These are phyloP conservation scores for Gymnopithys bicolor DNA, from an alignment of 2,797 vertebrate genomes.

Conservation along the genomic window DNA sequence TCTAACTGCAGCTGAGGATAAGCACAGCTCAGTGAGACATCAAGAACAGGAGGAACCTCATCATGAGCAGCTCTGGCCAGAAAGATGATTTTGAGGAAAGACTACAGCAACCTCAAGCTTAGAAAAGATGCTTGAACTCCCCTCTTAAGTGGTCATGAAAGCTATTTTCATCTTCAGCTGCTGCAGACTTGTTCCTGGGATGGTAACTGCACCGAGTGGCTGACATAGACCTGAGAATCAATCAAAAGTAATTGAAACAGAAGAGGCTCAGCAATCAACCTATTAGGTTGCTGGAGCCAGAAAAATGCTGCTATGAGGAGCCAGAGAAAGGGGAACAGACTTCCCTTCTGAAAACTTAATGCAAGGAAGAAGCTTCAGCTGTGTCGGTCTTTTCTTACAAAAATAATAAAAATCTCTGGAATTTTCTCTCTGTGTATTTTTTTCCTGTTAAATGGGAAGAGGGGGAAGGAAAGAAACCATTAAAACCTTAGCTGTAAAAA, in stretches of 20 bases:
- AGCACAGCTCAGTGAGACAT: neutral
- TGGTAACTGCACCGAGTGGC: constrained; percentile 39
- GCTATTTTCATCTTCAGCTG: constrained; percentile 61
- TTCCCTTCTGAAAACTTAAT: constrained; percentile 55
- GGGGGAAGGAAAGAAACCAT: neutral
- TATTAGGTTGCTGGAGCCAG: constrained; percentile 69
- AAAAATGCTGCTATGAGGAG: constrained; percentile 36
- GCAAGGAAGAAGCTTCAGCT: neutral
- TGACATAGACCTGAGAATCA: constrained; percentile 69
- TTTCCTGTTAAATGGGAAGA: neutral
- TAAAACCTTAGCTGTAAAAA: neutral
- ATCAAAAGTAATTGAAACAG: constrained; percentile 74
- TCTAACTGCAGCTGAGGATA: neutral
- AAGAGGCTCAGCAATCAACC: constrained; percentile 70
- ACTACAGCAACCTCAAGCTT: neutral
- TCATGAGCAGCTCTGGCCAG: neutral
- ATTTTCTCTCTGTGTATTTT: neutral
- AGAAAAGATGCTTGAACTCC: constrained; percentile 37
- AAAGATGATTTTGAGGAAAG: neutral
- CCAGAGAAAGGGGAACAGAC: neutral
- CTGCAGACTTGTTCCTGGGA: constrained; percentile 56
- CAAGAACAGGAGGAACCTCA: neutral
- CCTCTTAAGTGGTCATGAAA: constrained; percentile 16
- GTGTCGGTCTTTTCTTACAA: rapidly evolving
- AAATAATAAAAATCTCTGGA: constrained; percentile 10